These are phyloP conservation scores for Hipparchia semele DNA, from an alignment of 2,888 invertebrate species.

Conservation along the genomic window DNA sequence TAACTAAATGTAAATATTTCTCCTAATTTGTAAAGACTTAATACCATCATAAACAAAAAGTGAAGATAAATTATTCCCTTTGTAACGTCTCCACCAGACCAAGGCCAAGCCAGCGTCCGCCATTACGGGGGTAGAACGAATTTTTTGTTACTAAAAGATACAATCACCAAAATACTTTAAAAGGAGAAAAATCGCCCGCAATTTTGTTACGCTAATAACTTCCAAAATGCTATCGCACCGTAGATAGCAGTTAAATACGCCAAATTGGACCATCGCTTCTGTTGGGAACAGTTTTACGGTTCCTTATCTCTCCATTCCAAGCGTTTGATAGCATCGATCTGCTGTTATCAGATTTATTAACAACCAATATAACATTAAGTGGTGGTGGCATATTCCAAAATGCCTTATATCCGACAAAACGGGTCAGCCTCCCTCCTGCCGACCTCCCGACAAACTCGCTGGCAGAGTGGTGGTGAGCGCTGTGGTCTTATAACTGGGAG, in stretches of 20 bases:
- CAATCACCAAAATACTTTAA: constrained; percentile 55
- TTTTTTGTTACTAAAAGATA: constrained; percentile 47
- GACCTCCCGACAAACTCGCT: too few relatives aligned
- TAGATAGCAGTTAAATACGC: constrained; percentile 73
- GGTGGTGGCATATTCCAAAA: too few relatives aligned
- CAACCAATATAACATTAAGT: background rate
- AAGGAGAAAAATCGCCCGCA: constrained; percentile 62
- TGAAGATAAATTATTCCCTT: constrained; percentile 43
- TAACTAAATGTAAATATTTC: constrained; percentile 33
- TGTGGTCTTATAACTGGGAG: too few relatives aligned
- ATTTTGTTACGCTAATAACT: constrained; percentile 72
- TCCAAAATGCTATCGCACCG: constrained; percentile 59
- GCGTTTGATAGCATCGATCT: constrained; percentile 31
- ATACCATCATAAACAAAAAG: constrained; percentile 39
- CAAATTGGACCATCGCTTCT: constrained; percentile 67
- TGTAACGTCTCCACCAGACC: constrained; percentile 42
- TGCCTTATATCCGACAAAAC: too few relatives aligned
- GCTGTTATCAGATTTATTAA: constrained; percentile 14
- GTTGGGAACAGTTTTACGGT: constrained; percentile 29
- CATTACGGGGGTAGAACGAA: constrained; percentile 41
- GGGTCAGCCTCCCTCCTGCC: too few relatives aligned
- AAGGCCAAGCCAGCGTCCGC: constrained; percentile 37
- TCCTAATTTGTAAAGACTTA: constrained; percentile 35
- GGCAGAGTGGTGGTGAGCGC: too few relatives aligned
- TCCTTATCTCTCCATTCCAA: constrained; percentile 25